Evolutionary conservation across 2,888 invertebrate genomes (phyloP).

Genomic region (Heliconius erato): DNA sequence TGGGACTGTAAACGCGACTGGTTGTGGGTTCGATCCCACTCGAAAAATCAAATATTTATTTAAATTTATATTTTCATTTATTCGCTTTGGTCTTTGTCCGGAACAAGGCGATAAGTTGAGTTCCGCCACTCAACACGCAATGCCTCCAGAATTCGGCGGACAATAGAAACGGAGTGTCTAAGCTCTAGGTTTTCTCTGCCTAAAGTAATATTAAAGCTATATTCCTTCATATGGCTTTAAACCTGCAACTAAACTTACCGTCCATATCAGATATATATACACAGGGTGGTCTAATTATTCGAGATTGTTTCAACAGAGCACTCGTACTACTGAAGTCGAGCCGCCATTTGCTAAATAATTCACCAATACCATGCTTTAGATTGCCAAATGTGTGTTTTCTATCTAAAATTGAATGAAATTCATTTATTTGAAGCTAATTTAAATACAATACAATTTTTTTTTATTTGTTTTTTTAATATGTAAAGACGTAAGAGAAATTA

Average conservation of each 20-base stretch:
- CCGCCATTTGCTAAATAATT: conserved; percentile 61
- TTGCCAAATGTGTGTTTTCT: conserved; percentile 41
- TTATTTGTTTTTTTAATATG: no score
- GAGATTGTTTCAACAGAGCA: conserved; percentile 60
- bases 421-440: not conserved
- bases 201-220: no score
- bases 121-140: not conserved
- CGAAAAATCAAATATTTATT: not conserved
- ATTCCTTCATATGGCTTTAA: no score
- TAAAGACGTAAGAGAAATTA: no score
- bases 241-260: conserved; percentile 36
- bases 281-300: conserved; percentile 71
- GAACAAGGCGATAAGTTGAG: not conserved
- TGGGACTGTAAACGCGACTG: not conserved
- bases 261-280: conserved; percentile 45
- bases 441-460: no score
- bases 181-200: no score
- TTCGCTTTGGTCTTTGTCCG: not conserved
- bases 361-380: conserved; percentile 38
- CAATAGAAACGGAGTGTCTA: no score
- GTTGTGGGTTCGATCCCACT: not conserved
- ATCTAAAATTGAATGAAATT: conserved; percentile 31
- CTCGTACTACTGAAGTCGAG: conserved; percentile 59
- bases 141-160: no score
- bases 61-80: not conserved